A percentile compares a stretch with the other conserved stretches of the same genome.
phyloP scores from a whole-genome alignment of 2,113 vertebrate genomes.

The Oophaga pumilio region DNA sequence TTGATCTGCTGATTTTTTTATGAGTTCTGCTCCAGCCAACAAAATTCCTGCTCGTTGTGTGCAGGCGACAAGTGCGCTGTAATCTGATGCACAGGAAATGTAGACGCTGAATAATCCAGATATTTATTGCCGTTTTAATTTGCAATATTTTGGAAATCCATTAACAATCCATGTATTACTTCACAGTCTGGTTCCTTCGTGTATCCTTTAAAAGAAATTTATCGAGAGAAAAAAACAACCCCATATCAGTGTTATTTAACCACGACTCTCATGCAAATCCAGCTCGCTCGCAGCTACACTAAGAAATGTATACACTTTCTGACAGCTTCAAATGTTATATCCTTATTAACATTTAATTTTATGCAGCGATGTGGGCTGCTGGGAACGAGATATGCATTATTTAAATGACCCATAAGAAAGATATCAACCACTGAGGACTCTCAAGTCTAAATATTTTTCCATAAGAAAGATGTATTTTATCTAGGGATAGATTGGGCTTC shows the following conservation, averaged over 20 bases:
- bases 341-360: slow-evolving; percentile 81
- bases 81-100: neutral
- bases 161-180: neutral
- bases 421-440: too few species aligned
- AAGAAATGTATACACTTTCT: slow-evolving; percentile 70
- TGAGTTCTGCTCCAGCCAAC: neutral
- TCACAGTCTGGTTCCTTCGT: neutral
- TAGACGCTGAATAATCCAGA: neutral
- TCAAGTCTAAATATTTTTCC: too few species aligned
- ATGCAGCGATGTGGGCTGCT: slow-evolving; percentile 71
- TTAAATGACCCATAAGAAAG: slow-evolving; percentile 72
- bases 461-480: slow-evolving; percentile 68
- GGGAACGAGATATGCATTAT: slow-evolving; percentile 73
- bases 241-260: slow-evolving; percentile 3
- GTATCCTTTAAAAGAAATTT: neutral
- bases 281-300: slow-evolving; percentile 68
- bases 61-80: neutral
- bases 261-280: slow-evolving; percentile 50
- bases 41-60: neutral
- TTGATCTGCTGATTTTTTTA: neutral
- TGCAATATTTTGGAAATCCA: neutral
- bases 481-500: slow-evolving; percentile 67
- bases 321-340: slow-evolving; percentile 75
- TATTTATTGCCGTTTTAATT: neutral
- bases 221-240: neutral